Evolutionary conservation across 2,797 vertebrate species (phyloP), one percentile per base, ranked within the genome.

Genomic region (Phrynocephalus vlangalii): DNA sequence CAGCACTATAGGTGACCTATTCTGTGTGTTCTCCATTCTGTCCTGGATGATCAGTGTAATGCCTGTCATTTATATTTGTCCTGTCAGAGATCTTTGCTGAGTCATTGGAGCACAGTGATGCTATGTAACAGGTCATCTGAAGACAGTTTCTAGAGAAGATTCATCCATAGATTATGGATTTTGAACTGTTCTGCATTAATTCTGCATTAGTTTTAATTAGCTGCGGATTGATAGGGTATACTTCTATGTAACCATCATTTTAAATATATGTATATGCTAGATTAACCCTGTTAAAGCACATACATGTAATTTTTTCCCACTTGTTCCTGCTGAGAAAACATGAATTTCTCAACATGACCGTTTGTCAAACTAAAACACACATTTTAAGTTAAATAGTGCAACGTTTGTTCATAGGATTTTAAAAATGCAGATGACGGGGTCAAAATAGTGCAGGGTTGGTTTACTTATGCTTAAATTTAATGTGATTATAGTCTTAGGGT

Each of bases 401-500:
- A 33, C 13, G 26, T 26, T 56, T 22, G 6, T 60, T 3, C 24
- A 72, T 30, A 82, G 50, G 2, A 22, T 71, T 63, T 6, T 0
- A 38, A 60, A 63, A 38, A 24, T 70, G 3, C 30, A 78, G 52
- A 22, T 18, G 16, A 44, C 4, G 5, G 38, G 38, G 38, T 44
- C 38, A 44, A 44, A 44, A 44, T 44, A 18, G 5, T 56, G 5
- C 63, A 73, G 9, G 11, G 91, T 87, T 89, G 4, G 18, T 71
- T 70, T 82, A 26, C 86, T 26, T 83, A 70, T 5, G 48, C 87
- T 87, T 84, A 78, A 71, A 9, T 30, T 22, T 70, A 33, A 5
- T 79, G 66, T 52, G 79, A 5, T 30, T 63, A 22, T 52, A 28
- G 28, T 48, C 28, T 82, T 82, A 16, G 28, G 20, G 28, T 70